A percentile compares a stretch with the other conserved stretches of the same genome.
These are phyloP conservation scores for Drosophila lutescens DNA, from an alignment of 2,888 invertebrate genomes.

Conservation along the genomic window DNA sequence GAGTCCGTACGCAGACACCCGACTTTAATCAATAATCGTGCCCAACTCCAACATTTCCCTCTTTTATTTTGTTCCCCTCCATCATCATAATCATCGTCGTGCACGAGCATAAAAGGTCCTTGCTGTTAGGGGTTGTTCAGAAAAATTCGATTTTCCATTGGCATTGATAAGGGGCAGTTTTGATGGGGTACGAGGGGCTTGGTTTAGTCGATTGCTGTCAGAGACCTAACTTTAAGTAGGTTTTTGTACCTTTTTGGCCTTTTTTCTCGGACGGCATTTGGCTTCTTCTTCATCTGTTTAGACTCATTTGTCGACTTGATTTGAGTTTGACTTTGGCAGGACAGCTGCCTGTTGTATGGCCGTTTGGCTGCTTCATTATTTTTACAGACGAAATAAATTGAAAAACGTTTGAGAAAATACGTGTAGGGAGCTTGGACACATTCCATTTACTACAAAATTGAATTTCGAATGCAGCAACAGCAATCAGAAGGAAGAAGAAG, in stretches of 20 bases:
- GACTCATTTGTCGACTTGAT: constrained; percentile 63
- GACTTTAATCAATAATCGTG: constrained; percentile 69
- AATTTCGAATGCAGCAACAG: constrained; percentile 50
- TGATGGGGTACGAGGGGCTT: background rate
- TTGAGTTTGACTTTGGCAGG: constrained; percentile 58
- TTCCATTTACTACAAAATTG: constrained; percentile 73
- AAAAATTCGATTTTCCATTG: constrained; percentile 70
- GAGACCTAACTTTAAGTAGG: constrained; percentile 65
- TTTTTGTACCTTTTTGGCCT: constrained; percentile 73
- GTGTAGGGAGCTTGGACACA: constrained; percentile 66
- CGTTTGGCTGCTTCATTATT: constrained; percentile 58
- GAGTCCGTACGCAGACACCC: constrained; percentile 45
- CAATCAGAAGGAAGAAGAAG: too few species aligned
- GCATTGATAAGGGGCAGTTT: constrained; percentile 64
- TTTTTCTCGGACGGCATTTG: constrained; percentile 35
- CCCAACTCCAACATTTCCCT: constrained; percentile 15
- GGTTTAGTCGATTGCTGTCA: background rate
- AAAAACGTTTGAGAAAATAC: constrained; percentile 68
- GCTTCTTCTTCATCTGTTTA: constrained; percentile 51
- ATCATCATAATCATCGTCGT: constrained; percentile 46
- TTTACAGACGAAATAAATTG: constrained; percentile 73
- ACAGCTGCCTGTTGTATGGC: constrained; percentile 36
- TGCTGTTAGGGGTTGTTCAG: constrained; percentile 26
- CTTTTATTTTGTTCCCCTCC: background rate
- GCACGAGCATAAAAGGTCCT: constrained; percentile 63